Conservation (phyloP, 2,113 vertebrate genomes). For the Loxodonta africana region DNA sequence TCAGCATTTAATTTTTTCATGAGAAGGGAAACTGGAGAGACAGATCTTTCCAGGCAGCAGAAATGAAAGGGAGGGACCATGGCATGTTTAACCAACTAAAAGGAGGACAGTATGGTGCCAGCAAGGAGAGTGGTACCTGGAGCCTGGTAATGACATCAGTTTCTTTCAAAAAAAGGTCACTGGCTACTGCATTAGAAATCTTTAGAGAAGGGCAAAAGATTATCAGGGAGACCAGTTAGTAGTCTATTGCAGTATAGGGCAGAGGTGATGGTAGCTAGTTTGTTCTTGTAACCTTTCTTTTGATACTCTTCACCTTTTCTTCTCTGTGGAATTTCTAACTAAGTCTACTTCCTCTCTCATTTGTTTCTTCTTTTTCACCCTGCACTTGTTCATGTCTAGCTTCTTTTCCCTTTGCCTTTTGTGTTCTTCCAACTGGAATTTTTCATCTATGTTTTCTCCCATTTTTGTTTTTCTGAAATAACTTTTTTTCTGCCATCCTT, state of each 20-base stretch:
- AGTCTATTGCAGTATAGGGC: not conserved
- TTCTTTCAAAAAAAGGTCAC: not conserved
- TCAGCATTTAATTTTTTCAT: not conserved
- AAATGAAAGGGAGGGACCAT: not conserved
- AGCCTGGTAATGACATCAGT: not conserved
- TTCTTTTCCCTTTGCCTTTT: slow-evolving; percentile 8
- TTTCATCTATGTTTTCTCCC: not conserved
- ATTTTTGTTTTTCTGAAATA: not conserved
- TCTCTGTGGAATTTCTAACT: not conserved
- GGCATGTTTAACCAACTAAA: not conserved
- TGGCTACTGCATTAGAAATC: not conserved
- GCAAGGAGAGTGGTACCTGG: not conserved
- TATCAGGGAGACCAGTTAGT: not conserved
- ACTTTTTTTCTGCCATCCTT: not conserved
- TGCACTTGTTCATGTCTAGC: not conserved
- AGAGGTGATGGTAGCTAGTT: not conserved
- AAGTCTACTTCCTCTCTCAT: not conserved
- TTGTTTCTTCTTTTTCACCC: not conserved
- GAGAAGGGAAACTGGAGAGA: not conserved
- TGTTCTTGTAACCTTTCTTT: not conserved
- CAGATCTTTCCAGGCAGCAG: slow-evolving; percentile 3
- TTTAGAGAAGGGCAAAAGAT: not conserved
- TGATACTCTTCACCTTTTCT: not conserved
- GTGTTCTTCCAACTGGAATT: not conserved
- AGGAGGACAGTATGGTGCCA: not conserved